Base-by-base conservation (phyloP, 2,797 vertebrate genomes). In the Xerus rutilus region DNA sequence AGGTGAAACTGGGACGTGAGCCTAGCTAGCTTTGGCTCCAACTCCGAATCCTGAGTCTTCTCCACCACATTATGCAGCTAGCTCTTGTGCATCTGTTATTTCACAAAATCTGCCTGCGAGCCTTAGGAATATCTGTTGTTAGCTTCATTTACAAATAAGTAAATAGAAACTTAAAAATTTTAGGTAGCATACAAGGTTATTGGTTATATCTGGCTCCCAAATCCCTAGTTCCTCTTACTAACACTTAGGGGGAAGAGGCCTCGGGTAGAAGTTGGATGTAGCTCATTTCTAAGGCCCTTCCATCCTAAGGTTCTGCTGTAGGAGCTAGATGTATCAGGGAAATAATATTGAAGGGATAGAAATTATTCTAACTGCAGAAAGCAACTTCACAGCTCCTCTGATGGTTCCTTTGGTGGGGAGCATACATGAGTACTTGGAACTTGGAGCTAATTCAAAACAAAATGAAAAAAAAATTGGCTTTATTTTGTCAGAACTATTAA, bases 401-500 rank as follows among this genome's bases (percentile, higher is more conserved):
- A 39, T 18, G 18, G 23, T 47, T 69, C n/a, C 52, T 87, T 0
- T 89, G 1, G 45, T 43, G 86, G 49, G 70, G 43, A 92, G 15
- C 57, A 32, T n/a, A n/a, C 14, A 23, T 17, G 39, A 69, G 62
- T 85, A 81, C 64, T 79, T 86, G 23, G 14, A 86, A 77, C 21
- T 45, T 86, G 47, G n/a, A 70, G 39, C 67, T 69, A 76, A 76
- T 89, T 86, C 70, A 65, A 17, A 89, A 43, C 15, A 87, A 67
- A 67, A 65, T 30, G 59, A 62, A 62, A 64, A 17, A 89, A 86
- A 89, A 83, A 43, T 52, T n/a, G 30, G 62, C 13, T 79, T 2
- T 94, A 35, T 88, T 79, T 83, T 84, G 23, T 89, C 54, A 57
- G n/a, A 72, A 74, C 81, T 47, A 30, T 47, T 89, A 86, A 74